Evolutionary conservation across 2,888 invertebrate genomes (phyloP).

Genomic region (Catocala nupta): DNA sequence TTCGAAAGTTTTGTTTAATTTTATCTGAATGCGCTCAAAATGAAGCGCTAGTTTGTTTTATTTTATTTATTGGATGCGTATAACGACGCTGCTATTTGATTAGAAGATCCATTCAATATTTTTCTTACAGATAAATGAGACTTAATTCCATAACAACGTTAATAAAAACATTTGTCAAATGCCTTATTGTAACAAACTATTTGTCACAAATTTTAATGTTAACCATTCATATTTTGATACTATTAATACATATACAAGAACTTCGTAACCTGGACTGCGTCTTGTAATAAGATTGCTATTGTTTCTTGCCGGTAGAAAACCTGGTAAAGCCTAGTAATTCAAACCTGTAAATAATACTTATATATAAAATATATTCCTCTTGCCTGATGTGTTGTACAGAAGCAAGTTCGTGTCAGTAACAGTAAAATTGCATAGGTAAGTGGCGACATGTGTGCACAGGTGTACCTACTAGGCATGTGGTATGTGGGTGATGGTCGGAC

Average conservation of each 20-base stretch:
- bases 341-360: neutral
- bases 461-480: conserved; percentile 54
- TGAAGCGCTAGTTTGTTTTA: neutral
- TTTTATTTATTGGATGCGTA: neutral
- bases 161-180: no score
- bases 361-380: neutral
- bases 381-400: neutral
- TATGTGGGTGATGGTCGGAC: conserved; percentile 69
- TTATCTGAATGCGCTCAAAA: conserved; percentile 12
- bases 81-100: no score
- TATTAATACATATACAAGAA: no score
- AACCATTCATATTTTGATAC: no score
- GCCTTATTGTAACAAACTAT: no score
- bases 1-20: conserved; percentile 31
- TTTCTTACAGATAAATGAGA: no score
- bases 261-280: no score
- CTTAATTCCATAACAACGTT: no score
- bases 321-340: neutral
- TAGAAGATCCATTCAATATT: no score
- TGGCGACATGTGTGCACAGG: conserved; percentile 61
- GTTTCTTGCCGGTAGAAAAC: neutral
- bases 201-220: no score
- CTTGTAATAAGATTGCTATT: no score
- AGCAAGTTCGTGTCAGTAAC: conserved; percentile 13
- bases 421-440: conserved; percentile 45